phyloP scores from a whole-genome alignment of 2,113 vertebrate genomes.

The Anguilla rostrata region DNA sequence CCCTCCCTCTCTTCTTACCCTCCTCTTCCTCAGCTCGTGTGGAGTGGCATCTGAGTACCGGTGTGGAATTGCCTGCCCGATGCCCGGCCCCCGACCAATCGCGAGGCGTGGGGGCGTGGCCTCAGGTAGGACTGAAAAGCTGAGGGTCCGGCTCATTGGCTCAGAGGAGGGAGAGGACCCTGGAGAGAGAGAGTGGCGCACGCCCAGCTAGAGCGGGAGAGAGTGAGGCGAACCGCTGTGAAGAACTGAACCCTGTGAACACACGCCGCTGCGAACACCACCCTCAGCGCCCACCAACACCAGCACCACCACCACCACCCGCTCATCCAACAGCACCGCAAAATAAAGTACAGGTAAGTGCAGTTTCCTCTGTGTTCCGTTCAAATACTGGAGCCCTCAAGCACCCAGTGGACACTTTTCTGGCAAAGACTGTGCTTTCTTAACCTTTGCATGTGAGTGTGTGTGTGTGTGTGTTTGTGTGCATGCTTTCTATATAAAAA shows the following conservation, averaged over 20 bases:
- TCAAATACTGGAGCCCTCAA: too few species aligned
- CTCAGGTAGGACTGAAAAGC: neutral
- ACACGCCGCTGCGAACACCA: neutral
- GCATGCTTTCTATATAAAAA: neutral
- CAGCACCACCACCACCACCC: neutral
- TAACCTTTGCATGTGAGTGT: neutral
- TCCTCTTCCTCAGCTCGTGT: neutral
- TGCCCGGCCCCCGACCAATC: neutral
- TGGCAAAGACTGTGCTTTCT: neutral
- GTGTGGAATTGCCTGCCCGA: too few species aligned
- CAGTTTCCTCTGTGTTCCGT: neutral
- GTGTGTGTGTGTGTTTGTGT: neutral
- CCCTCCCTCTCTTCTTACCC: neutral
- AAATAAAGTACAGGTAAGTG: neutral
- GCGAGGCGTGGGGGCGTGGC: neutral
- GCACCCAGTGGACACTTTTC: neutral
- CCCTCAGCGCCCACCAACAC: neutral
- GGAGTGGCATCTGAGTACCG: neutral
- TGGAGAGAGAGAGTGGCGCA: neutral
- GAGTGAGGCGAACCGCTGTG: neutral
- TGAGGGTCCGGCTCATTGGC: neutral
- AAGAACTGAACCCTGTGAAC: neutral
- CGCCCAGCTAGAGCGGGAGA: neutral
- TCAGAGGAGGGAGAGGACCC: neutral
- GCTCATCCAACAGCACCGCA: neutral